A percentile compares a stretch with the other conserved stretches of the same genome.
Evolutionary conservation across 2,888 invertebrate species (phyloP).

Genomic region (Patella depressa): DNA sequence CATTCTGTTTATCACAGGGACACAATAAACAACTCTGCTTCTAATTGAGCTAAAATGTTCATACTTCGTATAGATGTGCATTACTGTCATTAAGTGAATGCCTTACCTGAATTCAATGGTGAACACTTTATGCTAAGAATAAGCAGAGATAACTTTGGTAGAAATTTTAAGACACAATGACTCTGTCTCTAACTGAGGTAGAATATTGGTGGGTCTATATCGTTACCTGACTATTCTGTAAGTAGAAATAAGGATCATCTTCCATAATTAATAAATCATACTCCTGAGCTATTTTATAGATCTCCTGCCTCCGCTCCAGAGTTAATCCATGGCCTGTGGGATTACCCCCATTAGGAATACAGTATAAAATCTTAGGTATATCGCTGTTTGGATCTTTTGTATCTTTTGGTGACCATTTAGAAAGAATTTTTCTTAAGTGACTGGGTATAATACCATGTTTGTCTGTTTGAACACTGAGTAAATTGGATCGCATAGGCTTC

Average conservation of each 20-base stretch:
- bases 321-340: constrained; percentile 82
- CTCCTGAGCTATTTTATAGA: constrained; percentile 82
- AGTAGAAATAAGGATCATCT: constrained; percentile 86
- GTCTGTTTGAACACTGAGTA: constrained; percentile 81
- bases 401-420: constrained; percentile 67
- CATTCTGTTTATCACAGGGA: too few species aligned
- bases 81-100: too few species aligned
- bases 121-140: too few species aligned
- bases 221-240: constrained; percentile 76
- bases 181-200: too few species aligned
- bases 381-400: constrained; percentile 74
- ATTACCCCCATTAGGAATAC: constrained; percentile 84
- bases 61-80: too few species aligned
- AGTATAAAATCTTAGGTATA: constrained; percentile 81
- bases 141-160: too few species aligned
- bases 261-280: constrained; percentile 85
- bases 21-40: too few species aligned
- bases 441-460: constrained; percentile 79
- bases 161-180: too few species aligned
- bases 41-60: too few species aligned
- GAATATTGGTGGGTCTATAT: neutral
- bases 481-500: constrained; percentile 78
- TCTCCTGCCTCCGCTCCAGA: constrained; percentile 78
- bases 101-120: too few species aligned
- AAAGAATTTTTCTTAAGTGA: constrained; percentile 75